These are phyloP conservation scores for Lucilia cuprina DNA, from an alignment of 1,140 invertebrate species.

Conservation along the genomic window DNA sequence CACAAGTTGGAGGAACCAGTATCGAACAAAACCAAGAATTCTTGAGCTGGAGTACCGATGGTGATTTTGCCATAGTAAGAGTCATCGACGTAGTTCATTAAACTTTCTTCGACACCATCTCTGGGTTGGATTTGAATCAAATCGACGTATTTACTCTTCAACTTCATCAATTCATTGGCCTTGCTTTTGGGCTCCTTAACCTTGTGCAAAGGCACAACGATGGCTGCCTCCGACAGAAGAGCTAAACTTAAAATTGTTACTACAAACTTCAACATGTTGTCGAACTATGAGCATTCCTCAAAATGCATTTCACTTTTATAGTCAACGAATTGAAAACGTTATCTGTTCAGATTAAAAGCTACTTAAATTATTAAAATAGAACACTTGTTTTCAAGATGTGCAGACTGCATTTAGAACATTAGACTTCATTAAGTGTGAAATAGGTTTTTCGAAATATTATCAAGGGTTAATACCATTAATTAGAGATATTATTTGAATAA, in stretches of 20 bases:
- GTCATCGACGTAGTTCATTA: conserved; percentile 87
- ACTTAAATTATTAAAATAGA: no score
- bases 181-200: conserved; percentile 65
- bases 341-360: no score
- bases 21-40: conserved; percentile 96
- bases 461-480: no score
- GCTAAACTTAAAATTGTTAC: conserved; percentile 33
- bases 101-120: not conserved
- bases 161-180: conserved; percentile 13
- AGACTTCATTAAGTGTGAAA: no score
- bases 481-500: no score
- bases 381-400: no score
- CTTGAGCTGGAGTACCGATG: conserved; percentile 92
- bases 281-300: not conserved
- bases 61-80: conserved; percentile 95
- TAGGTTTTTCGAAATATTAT: no score
- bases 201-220: conserved; percentile 35
- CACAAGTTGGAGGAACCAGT: conserved; percentile 98
- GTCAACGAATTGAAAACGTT: not conserved
- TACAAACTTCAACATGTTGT: conserved; percentile 37
- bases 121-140: not conserved
- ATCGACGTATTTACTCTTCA: not conserved
- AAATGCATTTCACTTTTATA: not conserved
- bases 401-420: no score
- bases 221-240: conserved; percentile 27